Percentiles rank a stretch among this genome's conserved stretches.
Conservation (phyloP, 2,797 vertebrate genomes). For the Anguilla megastoma region DNA sequence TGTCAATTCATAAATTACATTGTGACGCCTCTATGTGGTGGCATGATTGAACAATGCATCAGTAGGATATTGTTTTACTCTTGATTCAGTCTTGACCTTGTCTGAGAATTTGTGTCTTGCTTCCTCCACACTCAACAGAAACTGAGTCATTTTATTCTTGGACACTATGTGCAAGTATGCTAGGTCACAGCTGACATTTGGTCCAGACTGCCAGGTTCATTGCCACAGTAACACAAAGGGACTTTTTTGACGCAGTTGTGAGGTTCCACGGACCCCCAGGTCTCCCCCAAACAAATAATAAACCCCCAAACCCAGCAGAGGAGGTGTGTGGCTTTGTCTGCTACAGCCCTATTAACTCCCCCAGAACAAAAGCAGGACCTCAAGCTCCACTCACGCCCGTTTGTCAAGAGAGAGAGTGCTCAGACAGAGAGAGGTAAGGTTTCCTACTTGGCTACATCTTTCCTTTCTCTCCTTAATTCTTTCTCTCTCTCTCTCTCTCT, state of each 20-base stretch:
- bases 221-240: background rate
- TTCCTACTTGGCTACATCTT: background rate
- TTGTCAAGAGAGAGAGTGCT: background rate
- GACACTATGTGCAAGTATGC: background rate
- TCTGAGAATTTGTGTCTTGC: background rate
- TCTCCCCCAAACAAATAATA: background rate
- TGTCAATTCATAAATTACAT: background rate
- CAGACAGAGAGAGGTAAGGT: background rate
- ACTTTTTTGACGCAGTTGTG: background rate
- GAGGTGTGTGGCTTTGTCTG: background rate
- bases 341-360: background rate
- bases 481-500: background rate
- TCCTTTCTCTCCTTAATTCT: background rate
- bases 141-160: background rate
- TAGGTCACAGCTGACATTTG: background rate
- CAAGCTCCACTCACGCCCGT: background rate
- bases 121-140: background rate
- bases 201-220: background rate
- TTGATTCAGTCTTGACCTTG: background rate
- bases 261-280: background rate
- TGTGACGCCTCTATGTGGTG: background rate
- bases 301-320: background rate
- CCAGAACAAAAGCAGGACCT: background rate
- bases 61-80: background rate
- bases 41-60: background rate